Percentiles rank a stretch among this genome's conserved stretches.
Conservation (phyloP, 2,797 vertebrate species). For the Diceros bicornis region DNA sequence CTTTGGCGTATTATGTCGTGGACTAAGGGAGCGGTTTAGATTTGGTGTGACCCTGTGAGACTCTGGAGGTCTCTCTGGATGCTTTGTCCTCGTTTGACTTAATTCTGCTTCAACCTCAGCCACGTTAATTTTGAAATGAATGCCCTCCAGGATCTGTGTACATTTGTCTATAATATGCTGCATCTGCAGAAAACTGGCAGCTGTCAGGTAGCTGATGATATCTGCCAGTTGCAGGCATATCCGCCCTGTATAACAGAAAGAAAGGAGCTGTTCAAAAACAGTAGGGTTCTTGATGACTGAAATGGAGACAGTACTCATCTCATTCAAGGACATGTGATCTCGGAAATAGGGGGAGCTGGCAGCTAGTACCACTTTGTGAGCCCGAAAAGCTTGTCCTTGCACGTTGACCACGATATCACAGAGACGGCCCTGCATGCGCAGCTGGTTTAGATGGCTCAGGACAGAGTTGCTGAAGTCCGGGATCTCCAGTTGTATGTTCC, state of each 20-base stretch:
- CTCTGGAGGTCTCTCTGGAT: constrained; percentile 90
- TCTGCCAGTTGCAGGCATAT: constrained; percentile 97
- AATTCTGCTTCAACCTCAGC: constrained; percentile 94
- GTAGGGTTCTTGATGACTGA: constrained; percentile 97
- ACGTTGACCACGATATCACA: constrained; percentile 99
- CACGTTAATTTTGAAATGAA: constrained; percentile 98
- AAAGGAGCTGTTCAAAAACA: constrained; percentile 98
- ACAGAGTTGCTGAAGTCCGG: constrained; percentile 99
- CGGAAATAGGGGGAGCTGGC: constrained; percentile 99
- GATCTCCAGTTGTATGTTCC: constrained; percentile 98
- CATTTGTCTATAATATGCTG: constrained; percentile 99
- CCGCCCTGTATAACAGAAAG: constrained; percentile 98
- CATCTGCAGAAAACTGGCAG: constrained; percentile 99
- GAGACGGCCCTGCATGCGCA: constrained; percentile 97
- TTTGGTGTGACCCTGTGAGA: constrained; percentile 89
- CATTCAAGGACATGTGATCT: constrained; percentile 99
- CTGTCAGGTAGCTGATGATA: constrained; percentile 99
- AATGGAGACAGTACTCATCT: constrained; percentile 98
- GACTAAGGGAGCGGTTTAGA: constrained; percentile 91
- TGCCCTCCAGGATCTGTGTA: constrained; percentile 97
- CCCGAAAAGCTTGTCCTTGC: constrained; percentile 97
- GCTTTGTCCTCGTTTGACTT: constrained; percentile 92
- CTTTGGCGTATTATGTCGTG: constrained; percentile 89
- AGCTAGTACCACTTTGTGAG: constrained; percentile 98
- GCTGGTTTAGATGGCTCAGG: constrained; percentile 97